Base-by-base conservation (phyloP, 35 echinoderm and acorn worm species). In the Eucidaris tribuloides region DNA sequence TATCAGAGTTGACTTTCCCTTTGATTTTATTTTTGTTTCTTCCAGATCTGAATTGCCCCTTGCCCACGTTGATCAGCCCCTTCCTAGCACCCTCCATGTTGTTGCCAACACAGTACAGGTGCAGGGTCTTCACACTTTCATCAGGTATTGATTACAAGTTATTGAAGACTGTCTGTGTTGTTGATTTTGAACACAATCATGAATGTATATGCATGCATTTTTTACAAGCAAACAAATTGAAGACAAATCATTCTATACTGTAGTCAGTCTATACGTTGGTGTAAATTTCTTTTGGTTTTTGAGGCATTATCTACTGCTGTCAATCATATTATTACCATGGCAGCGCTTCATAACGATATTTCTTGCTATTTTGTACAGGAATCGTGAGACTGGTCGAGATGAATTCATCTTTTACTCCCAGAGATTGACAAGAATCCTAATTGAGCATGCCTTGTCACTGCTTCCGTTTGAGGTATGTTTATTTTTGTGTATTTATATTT, bases 341-440 rank as follows among this genome's bases (percentile, higher is more conserved):
- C n/a, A n/a, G n/a, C n/a, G n/a, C n/a, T n/a, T n/a, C n/a, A n/a
- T n/a, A n/a, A n/a, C n/a, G n/a, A n/a, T n/a, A n/a, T n/a, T n/a
- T n/a, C n/a, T n/a, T n/a, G n/a, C n/a, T n/a, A n/a, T n/a, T n/a
- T n/a, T n/a, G n/a, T 30, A 11, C 83, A 99, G 96, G 58, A 99
- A 99, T 49, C 89, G 76, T 32, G 46, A 92, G 7, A 99, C 96
- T 20, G 58, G 78, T 14, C 84, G 96, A 20, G 96, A 99, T 87
- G 96, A 99, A 57, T 99, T 99, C 70, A 99, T 99, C 23, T 99
- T 99, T 58, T 99, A 99, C 42, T 99, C 96, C n/a, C 87, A 99
- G 49, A 85, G 96, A 30, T 80, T 99, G 7, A 99, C 90, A 19
- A 89, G 96, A 45, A 93, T 99, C 64, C 87, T 99, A 1, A 88